Conservation (phyloP, 2,113 vertebrate genomes). For the Tenrec ecaudatus region DNA sequence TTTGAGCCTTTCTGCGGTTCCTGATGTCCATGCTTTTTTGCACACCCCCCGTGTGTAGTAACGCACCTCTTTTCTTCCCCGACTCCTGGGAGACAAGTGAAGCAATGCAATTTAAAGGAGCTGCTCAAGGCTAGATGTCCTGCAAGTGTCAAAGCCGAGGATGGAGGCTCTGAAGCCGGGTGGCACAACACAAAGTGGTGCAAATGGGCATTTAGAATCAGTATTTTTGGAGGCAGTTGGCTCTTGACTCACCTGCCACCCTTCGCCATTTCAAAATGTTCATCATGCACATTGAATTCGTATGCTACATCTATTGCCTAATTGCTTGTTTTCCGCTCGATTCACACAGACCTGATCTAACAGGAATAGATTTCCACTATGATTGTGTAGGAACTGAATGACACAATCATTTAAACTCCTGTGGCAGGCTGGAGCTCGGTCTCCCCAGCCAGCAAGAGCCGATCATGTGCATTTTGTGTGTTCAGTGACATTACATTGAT, state of each 20-base stretch:
- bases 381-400: neutral
- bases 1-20: conserved; percentile 30
- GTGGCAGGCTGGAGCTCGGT: neutral
- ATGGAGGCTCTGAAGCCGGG: neutral
- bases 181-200: neutral
- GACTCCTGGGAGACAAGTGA: conserved; percentile 24
- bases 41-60: neutral
- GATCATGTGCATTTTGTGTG: neutral
- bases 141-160: neutral
- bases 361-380: neutral
- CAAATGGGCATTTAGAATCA: neutral
- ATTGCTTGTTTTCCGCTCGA: neutral
- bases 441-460: neutral
- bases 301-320: neutral
- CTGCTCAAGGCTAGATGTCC: neutral
- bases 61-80: neutral
- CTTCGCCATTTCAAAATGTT: neutral
- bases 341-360: neutral
- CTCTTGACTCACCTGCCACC: neutral
- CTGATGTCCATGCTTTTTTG: neutral
- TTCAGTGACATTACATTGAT: neutral
- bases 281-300: neutral
- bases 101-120: conserved; percentile 2
- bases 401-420: neutral
- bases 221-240: neutral